Conservation (phyloP, 37 sponge, comb jelly and placozoan genomes). For the Petrosia ficiformis region DNA sequence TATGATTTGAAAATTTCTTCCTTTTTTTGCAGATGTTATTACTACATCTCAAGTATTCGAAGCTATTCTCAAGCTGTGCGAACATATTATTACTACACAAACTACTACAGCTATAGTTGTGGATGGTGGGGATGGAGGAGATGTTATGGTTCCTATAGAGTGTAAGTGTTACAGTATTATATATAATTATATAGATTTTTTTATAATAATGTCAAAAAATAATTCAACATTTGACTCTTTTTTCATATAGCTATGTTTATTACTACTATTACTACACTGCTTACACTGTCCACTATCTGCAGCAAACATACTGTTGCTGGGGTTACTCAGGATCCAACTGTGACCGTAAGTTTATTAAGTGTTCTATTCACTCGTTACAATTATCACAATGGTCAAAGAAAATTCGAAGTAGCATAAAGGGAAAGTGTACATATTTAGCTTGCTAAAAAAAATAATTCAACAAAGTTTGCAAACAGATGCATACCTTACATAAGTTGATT, state of each 20-base stretch:
- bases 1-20: too few relatives aligned
- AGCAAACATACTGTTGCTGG: background rate
- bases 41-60: background rate
- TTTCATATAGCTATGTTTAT: too few relatives aligned
- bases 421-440: too few relatives aligned
- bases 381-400: too few relatives aligned
- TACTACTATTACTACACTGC: background rate
- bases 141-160: background rate
- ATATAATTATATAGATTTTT: background rate
- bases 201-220: too few relatives aligned
- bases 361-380: too few relatives aligned
- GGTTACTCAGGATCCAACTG: background rate
- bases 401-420: too few relatives aligned
- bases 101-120: constrained; percentile 4
- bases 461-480: too few relatives aligned
- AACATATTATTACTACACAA: background rate
- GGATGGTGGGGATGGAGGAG: constrained; percentile 12
- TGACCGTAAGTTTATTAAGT: background rate
- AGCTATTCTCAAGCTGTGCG: background rate
- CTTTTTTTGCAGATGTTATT: background rate
- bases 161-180: background rate
- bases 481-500: too few relatives aligned
- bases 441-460: too few relatives aligned
- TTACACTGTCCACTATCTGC: background rate
- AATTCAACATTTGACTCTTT: too few relatives aligned